phyloP scores from a whole-genome alignment of 2,888 invertebrate species.

The Himalopsyche japonica region DNA sequence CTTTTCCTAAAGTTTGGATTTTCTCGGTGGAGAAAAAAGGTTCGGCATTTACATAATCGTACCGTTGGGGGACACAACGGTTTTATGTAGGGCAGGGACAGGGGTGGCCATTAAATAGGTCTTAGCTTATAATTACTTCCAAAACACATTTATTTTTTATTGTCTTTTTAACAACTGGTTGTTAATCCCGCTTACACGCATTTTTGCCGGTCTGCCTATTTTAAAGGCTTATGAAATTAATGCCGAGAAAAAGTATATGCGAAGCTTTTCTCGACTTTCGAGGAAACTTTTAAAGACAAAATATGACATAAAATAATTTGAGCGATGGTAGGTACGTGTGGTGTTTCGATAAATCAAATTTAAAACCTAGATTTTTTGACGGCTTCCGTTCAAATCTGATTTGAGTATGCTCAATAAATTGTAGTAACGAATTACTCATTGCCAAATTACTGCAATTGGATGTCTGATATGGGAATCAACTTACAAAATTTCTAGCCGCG shows the following conservation, averaged over 20 bases:
- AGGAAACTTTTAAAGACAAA: too few species aligned
- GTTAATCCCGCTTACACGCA: neutral
- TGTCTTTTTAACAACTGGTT: neutral
- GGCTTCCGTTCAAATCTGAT: too few species aligned
- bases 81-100: neutral
- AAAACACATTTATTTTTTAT: constrained; percentile 1
- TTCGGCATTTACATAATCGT: constrained; percentile 15
- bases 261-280: neutral
- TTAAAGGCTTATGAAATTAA: neutral
- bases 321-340: too few species aligned
- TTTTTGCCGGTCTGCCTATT: neutral
- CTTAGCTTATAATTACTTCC: neutral
- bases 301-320: too few species aligned
- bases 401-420: too few species aligned
- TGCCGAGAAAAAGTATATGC: neutral
- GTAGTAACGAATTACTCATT: too few species aligned
- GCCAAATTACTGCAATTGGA: too few species aligned
- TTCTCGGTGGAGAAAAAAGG: constrained; percentile 9
- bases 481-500: too few species aligned
- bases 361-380: too few species aligned
- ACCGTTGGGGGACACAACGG: constrained; percentile 5
- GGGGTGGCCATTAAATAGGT: neutral
- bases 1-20: constrained; percentile 4
- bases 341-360: too few species aligned
- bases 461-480: too few species aligned